Percentiles rank a stretch among this genome's conserved stretches.
Evolutionary conservation across 2,888 invertebrate species (phyloP).

Genomic region (Caenorhabditis sp.): DNA sequence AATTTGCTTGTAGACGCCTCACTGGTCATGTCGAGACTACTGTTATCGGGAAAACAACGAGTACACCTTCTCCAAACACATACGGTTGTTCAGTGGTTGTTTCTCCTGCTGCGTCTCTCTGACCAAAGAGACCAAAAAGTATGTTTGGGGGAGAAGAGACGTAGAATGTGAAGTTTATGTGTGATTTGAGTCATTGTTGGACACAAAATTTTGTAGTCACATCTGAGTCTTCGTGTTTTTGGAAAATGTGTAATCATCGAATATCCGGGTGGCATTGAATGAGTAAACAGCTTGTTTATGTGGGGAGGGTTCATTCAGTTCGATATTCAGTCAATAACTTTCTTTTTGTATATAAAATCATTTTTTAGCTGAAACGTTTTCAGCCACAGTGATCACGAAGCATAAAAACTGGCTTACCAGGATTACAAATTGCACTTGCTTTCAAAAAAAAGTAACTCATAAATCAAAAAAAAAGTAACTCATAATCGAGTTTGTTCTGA

Average conservation of each 20-base stretch:
- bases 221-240: background rate
- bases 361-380: no score
- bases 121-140: slow-evolving; percentile 39
- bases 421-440: slow-evolving; percentile 24
- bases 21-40: slow-evolving; percentile 2
- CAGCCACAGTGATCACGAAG: background rate
- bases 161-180: slow-evolving; percentile 9
- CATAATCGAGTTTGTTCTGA: background rate
- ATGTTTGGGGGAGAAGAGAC: background rate
- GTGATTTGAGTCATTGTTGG: slow-evolving; percentile 26
- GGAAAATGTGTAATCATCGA: slow-evolving; percentile 1
- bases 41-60: slow-evolving; percentile 14
- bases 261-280: background rate
- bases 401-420: background rate
- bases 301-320: background rate
- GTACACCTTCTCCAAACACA: slow-evolving; percentile 20
- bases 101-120: slow-evolving; percentile 31
- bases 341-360: no score
- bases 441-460: slow-evolving; percentile 19
- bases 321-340: background rate
- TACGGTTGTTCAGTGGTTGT: slow-evolving; percentile 2
- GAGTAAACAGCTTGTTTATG: background rate
- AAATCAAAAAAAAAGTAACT: slow-evolving; percentile 17
- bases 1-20: slow-evolving; percentile 28
- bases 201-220: slow-evolving; percentile 36